These are phyloP conservation scores for Patiria miniata DNA, from an alignment of 35 echinoderm and acorn worm species.

Conservation along the genomic window DNA sequence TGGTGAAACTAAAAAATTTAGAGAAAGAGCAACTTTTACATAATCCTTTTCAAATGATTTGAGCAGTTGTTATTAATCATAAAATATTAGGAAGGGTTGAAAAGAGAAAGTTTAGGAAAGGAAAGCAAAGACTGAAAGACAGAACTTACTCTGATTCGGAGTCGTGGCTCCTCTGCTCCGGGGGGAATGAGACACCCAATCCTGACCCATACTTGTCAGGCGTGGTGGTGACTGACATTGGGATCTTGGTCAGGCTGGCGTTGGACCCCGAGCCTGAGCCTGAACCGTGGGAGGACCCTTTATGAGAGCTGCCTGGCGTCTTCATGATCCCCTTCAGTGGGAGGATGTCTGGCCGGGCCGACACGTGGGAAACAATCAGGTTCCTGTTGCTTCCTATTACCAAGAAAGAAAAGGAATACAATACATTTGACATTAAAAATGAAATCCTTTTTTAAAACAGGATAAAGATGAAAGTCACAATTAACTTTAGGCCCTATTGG, in stretches of 20 bases:
- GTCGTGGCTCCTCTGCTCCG: slow-evolving; percentile 52
- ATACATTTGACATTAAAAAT: too few relatives aligned
- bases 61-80: too few relatives aligned
- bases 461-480: too few relatives aligned
- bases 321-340: slow-evolving; percentile 98
- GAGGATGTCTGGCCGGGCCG: slow-evolving; percentile 88
- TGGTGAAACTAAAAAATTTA: too few relatives aligned
- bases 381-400: slow-evolving; percentile 60
- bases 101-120: too few relatives aligned
- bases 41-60: too few relatives aligned
- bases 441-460: too few relatives aligned
- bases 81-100: too few relatives aligned
- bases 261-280: slow-evolving; percentile 50
- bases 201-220: slow-evolving; percentile 49
- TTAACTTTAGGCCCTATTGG: too few relatives aligned
- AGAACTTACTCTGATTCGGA: slow-evolving; percentile 54
- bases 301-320: slow-evolving; percentile 65
- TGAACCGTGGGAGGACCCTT: slow-evolving; percentile 64
- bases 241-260: slow-evolving; percentile 69
- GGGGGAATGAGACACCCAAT: slow-evolving; percentile 42
- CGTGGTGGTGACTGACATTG: slow-evolving; percentile 36
- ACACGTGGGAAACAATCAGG: slow-evolving; percentile 56
- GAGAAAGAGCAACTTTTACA: too few relatives aligned
- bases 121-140: too few relatives aligned
- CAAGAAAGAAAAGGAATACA: too few relatives aligned